Conservation (phyloP, 2,113 vertebrate genomes). For the Marcusenius ussheri region DNA sequence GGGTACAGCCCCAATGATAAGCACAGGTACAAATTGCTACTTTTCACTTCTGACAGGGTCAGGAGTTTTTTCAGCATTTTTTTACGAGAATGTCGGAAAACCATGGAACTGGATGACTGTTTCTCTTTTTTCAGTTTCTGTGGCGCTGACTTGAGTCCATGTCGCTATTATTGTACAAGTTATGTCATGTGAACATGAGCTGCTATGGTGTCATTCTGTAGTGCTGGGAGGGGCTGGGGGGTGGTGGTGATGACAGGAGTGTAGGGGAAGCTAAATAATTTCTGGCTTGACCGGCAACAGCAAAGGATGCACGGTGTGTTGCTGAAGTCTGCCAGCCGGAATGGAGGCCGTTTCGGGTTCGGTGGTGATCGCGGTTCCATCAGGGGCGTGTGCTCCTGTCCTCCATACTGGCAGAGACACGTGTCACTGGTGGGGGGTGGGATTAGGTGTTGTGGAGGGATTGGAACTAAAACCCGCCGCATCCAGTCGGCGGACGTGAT, state of each 20-base stretch:
- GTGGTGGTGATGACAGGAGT: not conserved
- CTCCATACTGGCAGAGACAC: not conserved
- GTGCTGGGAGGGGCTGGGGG: not conserved
- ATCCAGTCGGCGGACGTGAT: not conserved
- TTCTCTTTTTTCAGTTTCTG: not conserved
- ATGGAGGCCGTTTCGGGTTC: not conserved
- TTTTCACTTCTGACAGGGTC: too few relatives aligned
- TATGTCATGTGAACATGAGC: not conserved
- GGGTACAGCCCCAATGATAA: too few relatives aligned
- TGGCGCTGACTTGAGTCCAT: not conserved
- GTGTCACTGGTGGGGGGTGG: not conserved
- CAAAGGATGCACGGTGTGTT: not conserved
- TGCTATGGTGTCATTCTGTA: not conserved
- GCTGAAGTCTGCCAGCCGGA: not conserved
- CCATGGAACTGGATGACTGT: not conserved
- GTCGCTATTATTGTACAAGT: not conserved
- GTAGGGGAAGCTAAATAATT: not conserved
- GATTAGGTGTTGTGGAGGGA: not conserved
- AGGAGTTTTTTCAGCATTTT: not conserved
- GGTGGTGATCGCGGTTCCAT: not conserved
- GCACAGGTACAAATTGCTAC: too few relatives aligned
- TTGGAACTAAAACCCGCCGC: not conserved
- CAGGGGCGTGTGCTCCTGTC: not conserved
- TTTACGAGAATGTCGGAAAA: not conserved
- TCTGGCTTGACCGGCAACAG: not conserved